These are phyloP conservation scores for Lasiommata megera DNA, from an alignment of 2,888 invertebrate species.

Conservation along the genomic window DNA sequence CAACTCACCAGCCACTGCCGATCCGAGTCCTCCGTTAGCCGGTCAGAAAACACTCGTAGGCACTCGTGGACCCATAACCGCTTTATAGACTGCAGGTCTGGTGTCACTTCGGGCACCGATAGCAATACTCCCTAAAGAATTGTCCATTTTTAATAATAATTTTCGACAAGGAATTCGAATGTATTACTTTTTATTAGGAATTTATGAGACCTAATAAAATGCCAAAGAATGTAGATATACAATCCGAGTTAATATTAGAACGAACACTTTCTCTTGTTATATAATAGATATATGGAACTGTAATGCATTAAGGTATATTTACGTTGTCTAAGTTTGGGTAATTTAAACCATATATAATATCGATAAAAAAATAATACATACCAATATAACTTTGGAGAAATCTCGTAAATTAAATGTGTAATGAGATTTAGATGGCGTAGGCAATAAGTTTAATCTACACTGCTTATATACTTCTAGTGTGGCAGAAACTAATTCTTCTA, in stretches of 20 bases:
- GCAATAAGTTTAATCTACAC: conserved; percentile 90
- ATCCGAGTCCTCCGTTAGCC: conserved; percentile 92
- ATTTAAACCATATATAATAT: too few species aligned
- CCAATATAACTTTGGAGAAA: conserved; percentile 95
- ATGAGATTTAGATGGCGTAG: conserved; percentile 96
- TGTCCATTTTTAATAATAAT: not conserved
- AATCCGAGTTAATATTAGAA: too few species aligned
- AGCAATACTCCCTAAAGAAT: conserved; percentile 89
- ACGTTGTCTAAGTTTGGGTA: too few species aligned
- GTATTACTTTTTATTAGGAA: not conserved
- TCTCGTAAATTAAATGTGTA: conserved; percentile 97
- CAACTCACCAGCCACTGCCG: conserved; percentile 89
- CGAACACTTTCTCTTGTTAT: too few species aligned
- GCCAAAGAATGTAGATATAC: too few species aligned
- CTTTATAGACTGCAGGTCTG: conserved; percentile 92
- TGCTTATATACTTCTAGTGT: conserved; percentile 94
- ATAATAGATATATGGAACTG: too few species aligned
- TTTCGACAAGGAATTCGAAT: not conserved
- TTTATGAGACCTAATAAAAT: too few species aligned
- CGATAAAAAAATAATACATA: conserved; percentile 44
- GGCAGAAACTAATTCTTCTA: conserved; percentile 92
- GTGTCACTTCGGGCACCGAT: conserved; percentile 95
- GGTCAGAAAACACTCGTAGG: conserved; percentile 94
- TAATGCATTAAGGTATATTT: too few species aligned
- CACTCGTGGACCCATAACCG: conserved; percentile 97